These are phyloP conservation scores for Euwallacea fornicatus DNA, from an alignment of 1,140 invertebrate species.

Conservation along the genomic window DNA sequence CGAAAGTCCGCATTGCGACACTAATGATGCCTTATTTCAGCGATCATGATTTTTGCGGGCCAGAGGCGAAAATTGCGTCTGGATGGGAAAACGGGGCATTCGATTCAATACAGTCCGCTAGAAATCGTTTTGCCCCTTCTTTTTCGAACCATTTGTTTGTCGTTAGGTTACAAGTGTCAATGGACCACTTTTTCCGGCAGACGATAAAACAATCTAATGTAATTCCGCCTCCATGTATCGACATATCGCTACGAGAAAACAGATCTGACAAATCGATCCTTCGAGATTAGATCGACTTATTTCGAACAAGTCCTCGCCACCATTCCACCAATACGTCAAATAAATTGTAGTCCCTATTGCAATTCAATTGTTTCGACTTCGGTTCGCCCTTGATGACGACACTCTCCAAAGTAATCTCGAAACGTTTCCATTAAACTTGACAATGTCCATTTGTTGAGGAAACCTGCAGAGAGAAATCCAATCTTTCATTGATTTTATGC, in stretches of 20 bases:
- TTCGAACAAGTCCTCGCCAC: constrained; percentile 2
- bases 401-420: not conserved
- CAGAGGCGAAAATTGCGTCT: constrained; percentile 8
- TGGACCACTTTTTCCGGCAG: not conserved
- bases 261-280: constrained; percentile 10
- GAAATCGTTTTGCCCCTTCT: constrained; percentile 2
- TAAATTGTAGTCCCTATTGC: constrained; percentile 18
- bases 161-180: not conserved
- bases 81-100: not conserved
- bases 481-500: not conserved
- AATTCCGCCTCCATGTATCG: constrained; percentile 1
- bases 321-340: constrained; percentile 17
- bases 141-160: not conserved
- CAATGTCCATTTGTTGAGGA: not conserved
- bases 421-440: no score
- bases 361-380: constrained; percentile 14
- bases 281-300: constrained; percentile 13
- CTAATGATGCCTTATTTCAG: constrained; percentile 35
- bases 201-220: constrained; percentile 2
- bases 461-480: not conserved
- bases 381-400: not conserved
- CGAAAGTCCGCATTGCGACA: constrained; percentile 32
- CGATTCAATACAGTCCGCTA: constrained; percentile 1
- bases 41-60: constrained; percentile 15
- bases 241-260: constrained; percentile 5